Conservation (phyloP, 2,113 vertebrate genomes). For the Eulemur macaco region DNA sequence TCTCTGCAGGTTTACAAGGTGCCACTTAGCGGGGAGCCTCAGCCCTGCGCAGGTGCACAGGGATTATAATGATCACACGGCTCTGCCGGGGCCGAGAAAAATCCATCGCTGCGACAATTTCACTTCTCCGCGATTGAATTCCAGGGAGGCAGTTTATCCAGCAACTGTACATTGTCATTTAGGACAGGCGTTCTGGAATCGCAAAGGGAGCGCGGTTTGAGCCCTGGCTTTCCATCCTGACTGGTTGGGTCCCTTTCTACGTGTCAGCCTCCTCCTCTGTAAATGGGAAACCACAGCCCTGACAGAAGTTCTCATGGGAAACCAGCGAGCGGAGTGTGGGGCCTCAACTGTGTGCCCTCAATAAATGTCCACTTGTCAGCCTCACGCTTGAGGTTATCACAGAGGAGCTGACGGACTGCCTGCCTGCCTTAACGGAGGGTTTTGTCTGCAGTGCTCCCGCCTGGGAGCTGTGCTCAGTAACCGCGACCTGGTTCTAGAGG, state of each 20-base stretch:
- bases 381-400: not conserved
- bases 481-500: not conserved
- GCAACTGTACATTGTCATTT: not conserved
- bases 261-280: not conserved
- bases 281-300: no score
- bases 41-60: no score
- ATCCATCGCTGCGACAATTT: fast-evolving
- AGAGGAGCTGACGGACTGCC: not conserved
- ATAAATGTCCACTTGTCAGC: fast-evolving
- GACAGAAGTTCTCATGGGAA: no score
- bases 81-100: not conserved
- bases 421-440: fast-evolving
- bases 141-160: not conserved
- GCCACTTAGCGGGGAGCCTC: not conserved
- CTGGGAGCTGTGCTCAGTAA: not conserved
- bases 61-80: fast-evolving
- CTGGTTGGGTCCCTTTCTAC: not conserved
- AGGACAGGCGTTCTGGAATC: not conserved
- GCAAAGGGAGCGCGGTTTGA: not conserved
- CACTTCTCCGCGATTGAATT: not conserved
- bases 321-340: not conserved
- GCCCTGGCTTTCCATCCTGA: not conserved
- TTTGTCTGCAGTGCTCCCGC: no score
- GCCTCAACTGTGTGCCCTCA: not conserved
- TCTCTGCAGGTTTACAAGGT: fast-evolving